phyloP scores from a whole-genome alignment of 2,797 vertebrate species.

The Typhlichthys eigenmanni region DNA sequence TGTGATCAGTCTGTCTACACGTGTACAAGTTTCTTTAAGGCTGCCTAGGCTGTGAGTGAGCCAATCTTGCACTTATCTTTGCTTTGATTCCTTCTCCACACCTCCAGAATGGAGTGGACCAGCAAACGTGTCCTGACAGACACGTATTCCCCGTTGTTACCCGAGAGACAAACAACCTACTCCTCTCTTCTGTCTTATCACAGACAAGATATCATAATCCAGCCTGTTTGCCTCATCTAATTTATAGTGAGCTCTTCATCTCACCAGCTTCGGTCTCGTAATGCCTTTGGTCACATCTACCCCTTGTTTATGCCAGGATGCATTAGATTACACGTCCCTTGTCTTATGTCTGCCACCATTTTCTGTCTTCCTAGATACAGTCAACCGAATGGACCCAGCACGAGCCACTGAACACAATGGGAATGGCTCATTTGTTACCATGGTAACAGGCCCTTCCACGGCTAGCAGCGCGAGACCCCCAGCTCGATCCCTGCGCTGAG shows the following conservation, averaged over 20 bases:
- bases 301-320: not conserved
- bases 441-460: conserved; percentile 52
- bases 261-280: not conserved
- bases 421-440: conserved; percentile 54
- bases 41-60: not conserved
- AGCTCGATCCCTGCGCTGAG: conserved; percentile 4
- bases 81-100: conserved; percentile 8
- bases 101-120: conserved; percentile 29
- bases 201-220: too few relatives aligned
- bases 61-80: not conserved
- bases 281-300: not conserved
- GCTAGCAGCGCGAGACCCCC: conserved; percentile 26
- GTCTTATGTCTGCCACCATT: not conserved
- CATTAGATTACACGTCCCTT: not conserved
- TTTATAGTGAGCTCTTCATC: not conserved
- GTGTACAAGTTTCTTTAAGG: not conserved
- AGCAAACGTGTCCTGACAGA: conserved; percentile 15
- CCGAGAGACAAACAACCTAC: not conserved
- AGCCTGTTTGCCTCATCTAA: not conserved
- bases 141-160: not conserved
- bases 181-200: not conserved
- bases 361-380: not conserved
- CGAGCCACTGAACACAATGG: conserved; percentile 6
- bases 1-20: conserved; percentile 8
- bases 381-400: conserved; percentile 3